Base-by-base conservation (phyloP, 2,888 invertebrate genomes). In the Cordylochernes scorpioides region DNA sequence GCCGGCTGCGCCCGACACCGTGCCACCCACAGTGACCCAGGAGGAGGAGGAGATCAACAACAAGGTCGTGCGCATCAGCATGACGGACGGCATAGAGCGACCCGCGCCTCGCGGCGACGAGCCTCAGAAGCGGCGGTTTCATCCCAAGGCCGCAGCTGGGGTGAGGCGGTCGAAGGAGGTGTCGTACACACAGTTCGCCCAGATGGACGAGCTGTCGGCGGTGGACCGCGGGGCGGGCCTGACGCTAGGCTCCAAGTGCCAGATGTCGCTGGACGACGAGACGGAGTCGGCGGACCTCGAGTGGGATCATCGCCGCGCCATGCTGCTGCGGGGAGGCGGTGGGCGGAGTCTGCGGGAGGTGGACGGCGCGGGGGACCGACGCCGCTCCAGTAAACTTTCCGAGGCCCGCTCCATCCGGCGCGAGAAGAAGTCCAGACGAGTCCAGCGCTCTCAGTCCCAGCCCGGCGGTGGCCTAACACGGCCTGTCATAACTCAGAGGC, bases 261-360 rank as follows among this genome's bases (percentile, higher is more conserved):
- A 84, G 49, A 80, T 82, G 1, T 84, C 84, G 50, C 86, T 86
- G 50, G 82, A 84, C 46, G 84, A 86, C 50, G n/a, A n/a, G n/a
- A 82, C 80, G 0, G 84, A 84, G 42, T 77, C 78, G 27, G 78
- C 77, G 0, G 80, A 84, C 50, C 80, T 80, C 52, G 82, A 82
- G 51, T 78, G 80, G 77, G 77, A 77, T 46, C 22, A 22, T 22
- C 22, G 14, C 12, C 22, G 14, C 12, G 14, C 6, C 4, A n/a
- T n/a, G n/a, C n/a, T n/a, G n/a, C n/a, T n/a, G n/a, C n/a, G n/a
- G n/a, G n/a, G n/a, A n/a, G n/a, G n/a, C n/a, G n/a, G n/a, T n/a
- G n/a, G n/a, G n/a, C n/a, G n/a, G n/a, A n/a, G n/a, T n/a, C n/a
- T n/a, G n/a, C n/a, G n/a, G n/a, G n/a, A n/a, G n/a, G n/a, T n/a